phyloP scores from a whole-genome alignment of 2,888 invertebrate genomes.

The Aphrophora alni region DNA sequence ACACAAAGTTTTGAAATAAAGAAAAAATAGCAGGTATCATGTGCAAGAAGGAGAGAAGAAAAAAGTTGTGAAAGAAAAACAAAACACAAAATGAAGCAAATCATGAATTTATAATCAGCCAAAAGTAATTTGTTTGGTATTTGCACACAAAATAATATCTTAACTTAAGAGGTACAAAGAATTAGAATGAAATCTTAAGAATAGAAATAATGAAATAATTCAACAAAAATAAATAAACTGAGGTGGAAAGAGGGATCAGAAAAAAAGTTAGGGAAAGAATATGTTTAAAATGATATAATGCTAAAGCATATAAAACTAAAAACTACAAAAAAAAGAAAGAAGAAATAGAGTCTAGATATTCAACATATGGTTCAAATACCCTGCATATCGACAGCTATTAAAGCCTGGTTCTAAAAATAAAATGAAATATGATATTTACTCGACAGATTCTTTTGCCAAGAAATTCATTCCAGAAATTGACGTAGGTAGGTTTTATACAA shows the following conservation, averaged over 20 bases:
- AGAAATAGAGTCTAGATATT: neutral
- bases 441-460: neutral
- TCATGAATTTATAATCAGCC: slow-evolving; percentile 23
- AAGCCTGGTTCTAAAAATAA: neutral
- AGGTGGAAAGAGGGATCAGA: slow-evolving; percentile 39
- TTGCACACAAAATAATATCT: slow-evolving; percentile 20
- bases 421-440: neutral
- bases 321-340: neutral
- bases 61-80: slow-evolving; percentile 14
- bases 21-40: neutral
- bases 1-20: neutral
- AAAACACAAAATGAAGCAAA: slow-evolving; percentile 25
- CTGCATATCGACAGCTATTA: neutral
- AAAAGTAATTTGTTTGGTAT: neutral
- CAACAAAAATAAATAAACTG: slow-evolving; percentile 25
- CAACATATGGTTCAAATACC: neutral
- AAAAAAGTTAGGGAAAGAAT: neutral
- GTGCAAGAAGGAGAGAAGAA: neutral
- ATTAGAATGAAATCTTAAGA: slow-evolving; percentile 12
- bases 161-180: slow-evolving; percentile 29
- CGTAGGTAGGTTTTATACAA: slow-evolving; percentile 36
- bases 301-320: neutral
- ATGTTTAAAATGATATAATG: too few species aligned
- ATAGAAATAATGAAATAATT: slow-evolving; percentile 28
- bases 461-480: slow-evolving; percentile 25